Evolutionary conservation across 2,797 vertebrate genomes (phyloP).

Genomic region (Emydoidea blandingii): DNA sequence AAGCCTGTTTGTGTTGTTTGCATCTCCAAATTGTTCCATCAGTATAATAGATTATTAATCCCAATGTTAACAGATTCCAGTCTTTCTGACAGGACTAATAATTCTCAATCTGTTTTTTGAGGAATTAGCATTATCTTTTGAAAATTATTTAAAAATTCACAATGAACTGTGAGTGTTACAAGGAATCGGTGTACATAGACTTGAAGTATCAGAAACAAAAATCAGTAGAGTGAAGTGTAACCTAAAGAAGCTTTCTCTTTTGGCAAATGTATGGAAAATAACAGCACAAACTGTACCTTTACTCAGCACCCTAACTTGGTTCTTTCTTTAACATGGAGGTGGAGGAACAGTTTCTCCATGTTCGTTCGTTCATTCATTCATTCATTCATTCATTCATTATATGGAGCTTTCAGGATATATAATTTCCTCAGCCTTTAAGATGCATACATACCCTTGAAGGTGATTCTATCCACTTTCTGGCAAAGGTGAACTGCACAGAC

Average conservation of each 20-base stretch:
- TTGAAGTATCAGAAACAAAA: not conserved
- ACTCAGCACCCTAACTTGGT: not conserved
- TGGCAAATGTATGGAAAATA: not conserved
- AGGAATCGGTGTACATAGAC: not conserved
- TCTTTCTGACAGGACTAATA: not conserved
- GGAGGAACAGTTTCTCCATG: not conserved
- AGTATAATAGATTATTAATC: not conserved
- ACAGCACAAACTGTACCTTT: not conserved
- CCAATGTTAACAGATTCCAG: not conserved
- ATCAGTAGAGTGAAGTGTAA: not conserved
- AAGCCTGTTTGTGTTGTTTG: not conserved
- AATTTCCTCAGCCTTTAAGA: not conserved
- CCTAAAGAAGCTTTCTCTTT: not conserved
- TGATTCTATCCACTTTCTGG: not conserved
- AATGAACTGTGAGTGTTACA: not conserved
- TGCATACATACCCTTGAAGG: fast-evolving
- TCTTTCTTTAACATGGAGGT: not conserved
- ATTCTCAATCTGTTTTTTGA: not conserved
- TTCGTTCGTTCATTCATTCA: too few species aligned
- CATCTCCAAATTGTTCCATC: not conserved
- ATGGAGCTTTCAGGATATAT: not conserved
- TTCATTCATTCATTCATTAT: too few species aligned
- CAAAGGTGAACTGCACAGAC: not conserved
- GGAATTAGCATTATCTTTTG: fast-evolving
- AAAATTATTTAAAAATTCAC: not conserved